A percentile compares a stretch with the other conserved stretches of the same genome.
phyloP scores from a whole-genome alignment of 2,888 invertebrate species.

The Cheilosia scutellata region DNA sequence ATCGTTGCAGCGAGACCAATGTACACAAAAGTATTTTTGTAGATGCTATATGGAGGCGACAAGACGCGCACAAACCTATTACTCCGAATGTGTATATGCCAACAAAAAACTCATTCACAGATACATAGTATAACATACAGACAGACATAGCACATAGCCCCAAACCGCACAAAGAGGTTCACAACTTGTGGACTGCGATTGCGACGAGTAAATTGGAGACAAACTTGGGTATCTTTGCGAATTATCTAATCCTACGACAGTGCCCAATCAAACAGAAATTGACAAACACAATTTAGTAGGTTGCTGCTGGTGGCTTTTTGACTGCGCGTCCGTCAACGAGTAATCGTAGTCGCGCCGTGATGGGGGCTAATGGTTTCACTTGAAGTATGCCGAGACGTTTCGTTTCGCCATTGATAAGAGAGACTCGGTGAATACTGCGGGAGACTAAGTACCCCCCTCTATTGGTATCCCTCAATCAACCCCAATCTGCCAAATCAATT shows the following conservation, averaged over 20 bases:
- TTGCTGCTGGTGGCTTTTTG: conserved; percentile 47
- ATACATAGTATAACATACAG: background rate
- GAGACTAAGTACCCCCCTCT: conserved; percentile 64
- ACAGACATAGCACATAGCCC: background rate
- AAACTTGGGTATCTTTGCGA: conserved; percentile 66
- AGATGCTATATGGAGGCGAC: conserved; percentile 39
- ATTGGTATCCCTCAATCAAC: conserved; percentile 69
- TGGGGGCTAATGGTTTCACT: conserved; percentile 67
- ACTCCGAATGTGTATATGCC: conserved; percentile 40
- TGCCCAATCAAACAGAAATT: conserved; percentile 70
- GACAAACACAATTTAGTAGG: conserved; percentile 57
- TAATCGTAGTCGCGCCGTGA: conserved; percentile 6
- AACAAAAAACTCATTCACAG: conserved; percentile 37
- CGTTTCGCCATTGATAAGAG: conserved; percentile 33
- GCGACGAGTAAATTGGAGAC: conserved; percentile 50
- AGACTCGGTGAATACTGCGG: conserved; percentile 38
- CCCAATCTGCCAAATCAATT: conserved; percentile 75
- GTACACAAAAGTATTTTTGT: conserved; percentile 29
- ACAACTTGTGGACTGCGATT: conserved; percentile 47
- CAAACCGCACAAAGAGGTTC: conserved; percentile 39
- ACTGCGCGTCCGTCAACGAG: conserved; percentile 19
- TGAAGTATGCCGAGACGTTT: conserved; percentile 19
- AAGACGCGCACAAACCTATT: conserved; percentile 35
- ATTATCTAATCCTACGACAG: conserved; percentile 70
- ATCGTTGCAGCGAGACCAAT: conserved; percentile 23